Evolutionary conservation across 2,113 vertebrate genomes (phyloP), one percentile per base, ranked within the genome.

Genomic region (Vidua chalybeata): DNA sequence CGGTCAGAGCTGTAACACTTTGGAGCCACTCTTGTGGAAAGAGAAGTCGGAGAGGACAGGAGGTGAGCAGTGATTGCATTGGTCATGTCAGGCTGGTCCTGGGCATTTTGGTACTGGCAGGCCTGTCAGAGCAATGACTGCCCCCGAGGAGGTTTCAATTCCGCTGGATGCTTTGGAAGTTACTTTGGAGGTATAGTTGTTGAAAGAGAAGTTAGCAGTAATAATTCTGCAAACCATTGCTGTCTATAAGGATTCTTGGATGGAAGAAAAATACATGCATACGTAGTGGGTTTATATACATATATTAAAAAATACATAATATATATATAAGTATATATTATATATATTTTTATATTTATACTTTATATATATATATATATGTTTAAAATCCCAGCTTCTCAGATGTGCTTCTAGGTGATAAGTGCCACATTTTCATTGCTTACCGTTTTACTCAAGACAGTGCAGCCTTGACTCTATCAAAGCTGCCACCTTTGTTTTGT

Each of bases 1-100:
- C 2, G 5, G 59, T 88, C 86, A 71, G 39, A 52, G 64, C 3
- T 0, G 51, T 88, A 88, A 86, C 79, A 43, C 83, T 74, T 93
- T 3, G 1, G 6, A 88, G 83, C 68, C 66, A 51, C 43, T 93
- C 92, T 83, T 69, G 87, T 94, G 95, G 92, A 94, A 95, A 20
- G 68, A 95, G 87, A 74, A 89, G 49, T 64, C 0, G 0, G 74
- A 87, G 82, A 95, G 81, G 87, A 89, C 49, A 82, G 81, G 75
- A 87, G 59, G 87, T 88, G 82, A 90, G 83, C 79, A 58, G 88
- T 68, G 83, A 78, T 84, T 81, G 76, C 83, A 90, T 81, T 72
- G 79, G 83, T 90, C 10, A 0, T 63, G 90, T 94, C 95, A 93
- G 88, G 64, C 79, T 87, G 56, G 52, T 92, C 64, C 43, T 83